Percentiles rank a stretch among this genome's conserved stretches.
phyloP scores from a whole-genome alignment of 2,113 vertebrate species.

The Ahaetulla prasina region DNA sequence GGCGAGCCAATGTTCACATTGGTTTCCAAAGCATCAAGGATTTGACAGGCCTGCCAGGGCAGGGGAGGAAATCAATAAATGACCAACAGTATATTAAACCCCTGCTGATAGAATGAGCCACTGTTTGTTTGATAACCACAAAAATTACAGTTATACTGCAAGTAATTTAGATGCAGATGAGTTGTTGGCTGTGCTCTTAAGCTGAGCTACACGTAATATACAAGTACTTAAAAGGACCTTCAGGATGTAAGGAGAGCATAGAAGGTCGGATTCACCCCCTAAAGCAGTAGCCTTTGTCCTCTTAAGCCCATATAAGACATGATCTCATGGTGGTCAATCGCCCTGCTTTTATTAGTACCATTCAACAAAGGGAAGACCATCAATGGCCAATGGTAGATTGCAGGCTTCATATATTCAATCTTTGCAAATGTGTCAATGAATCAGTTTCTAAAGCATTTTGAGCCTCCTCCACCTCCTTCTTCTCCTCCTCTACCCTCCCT shows the following conservation, averaged over 20 bases:
- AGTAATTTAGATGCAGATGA: conserved; percentile 48
- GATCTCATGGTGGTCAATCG: background rate
- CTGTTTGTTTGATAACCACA: conserved; percentile 34
- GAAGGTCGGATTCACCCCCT: background rate
- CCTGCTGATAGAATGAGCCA: conserved; percentile 20
- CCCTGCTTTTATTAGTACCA: background rate
- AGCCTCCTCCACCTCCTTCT: background rate
- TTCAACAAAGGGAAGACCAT: background rate
- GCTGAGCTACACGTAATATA: background rate
- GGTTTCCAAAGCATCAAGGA: conserved; percentile 38
- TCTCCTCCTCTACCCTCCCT: background rate
- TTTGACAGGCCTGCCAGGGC: conserved; percentile 38
- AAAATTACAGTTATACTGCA: conserved; percentile 27
- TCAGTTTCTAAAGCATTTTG: background rate
- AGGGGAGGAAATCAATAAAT: conserved; percentile 43
- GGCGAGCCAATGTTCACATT: conserved; percentile 36
- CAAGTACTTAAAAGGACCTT: background rate
- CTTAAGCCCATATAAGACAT: background rate
- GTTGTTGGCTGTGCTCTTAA: conserved; percentile 33
- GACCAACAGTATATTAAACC: conserved; percentile 34
- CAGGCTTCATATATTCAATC: background rate
- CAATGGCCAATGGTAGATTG: background rate
- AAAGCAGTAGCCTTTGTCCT: background rate
- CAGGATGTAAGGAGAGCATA: background rate
- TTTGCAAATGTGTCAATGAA: background rate